Conservation (phyloP, 2,888 invertebrate genomes). For the Cosmia trapezina region DNA sequence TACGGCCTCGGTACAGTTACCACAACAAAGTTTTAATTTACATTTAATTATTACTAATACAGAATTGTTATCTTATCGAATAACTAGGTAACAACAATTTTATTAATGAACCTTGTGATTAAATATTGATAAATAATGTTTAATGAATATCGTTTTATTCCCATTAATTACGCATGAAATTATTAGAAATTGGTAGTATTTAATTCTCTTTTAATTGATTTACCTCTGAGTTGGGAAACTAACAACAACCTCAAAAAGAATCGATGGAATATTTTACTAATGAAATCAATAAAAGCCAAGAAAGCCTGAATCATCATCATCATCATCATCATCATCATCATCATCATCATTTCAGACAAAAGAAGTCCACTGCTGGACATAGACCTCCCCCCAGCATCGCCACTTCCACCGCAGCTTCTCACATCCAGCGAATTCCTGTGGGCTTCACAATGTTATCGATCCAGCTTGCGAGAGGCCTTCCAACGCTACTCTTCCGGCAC, state of each 20-base stretch:
- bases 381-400: background rate
- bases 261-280: background rate
- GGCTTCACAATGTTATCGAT: too few species aligned
- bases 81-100: constrained; percentile 7
- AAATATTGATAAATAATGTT: constrained; percentile 25
- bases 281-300: background rate
- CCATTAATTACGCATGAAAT: constrained; percentile 15
- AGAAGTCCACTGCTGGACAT: background rate
- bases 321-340: background rate
- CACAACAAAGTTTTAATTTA: constrained; percentile 19
- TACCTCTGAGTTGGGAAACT: background rate
- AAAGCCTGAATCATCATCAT: background rate
- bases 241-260: background rate
- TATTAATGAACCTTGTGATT: constrained; percentile 31
- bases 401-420: too few species aligned
- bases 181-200: background rate
- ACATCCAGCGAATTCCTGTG: background rate
- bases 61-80: constrained; percentile 31
- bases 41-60: constrained; percentile 22
- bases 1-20: constrained; percentile 23
- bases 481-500: background rate
- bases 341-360: background rate
- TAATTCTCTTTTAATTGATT: background rate
- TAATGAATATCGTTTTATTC: constrained; percentile 7
- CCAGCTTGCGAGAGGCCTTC: background rate